Evolutionary conservation across 2,113 vertebrate species (phyloP).

Genomic region (Pogonocichla stellata): DNA sequence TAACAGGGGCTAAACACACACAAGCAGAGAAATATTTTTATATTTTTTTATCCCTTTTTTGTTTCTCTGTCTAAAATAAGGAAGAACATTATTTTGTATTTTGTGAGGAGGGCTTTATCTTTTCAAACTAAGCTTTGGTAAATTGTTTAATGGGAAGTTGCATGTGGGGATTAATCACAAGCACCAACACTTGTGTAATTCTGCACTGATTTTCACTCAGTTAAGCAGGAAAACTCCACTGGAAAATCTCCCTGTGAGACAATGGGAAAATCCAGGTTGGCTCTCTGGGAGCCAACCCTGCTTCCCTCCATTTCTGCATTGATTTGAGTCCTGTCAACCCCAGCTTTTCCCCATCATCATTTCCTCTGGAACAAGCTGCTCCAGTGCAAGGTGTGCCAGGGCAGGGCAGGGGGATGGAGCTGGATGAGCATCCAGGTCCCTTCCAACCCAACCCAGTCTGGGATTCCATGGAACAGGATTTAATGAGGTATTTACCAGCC

Average conservation of each 20-base stretch:
- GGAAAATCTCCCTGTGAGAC: neutral
- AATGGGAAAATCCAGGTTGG: neutral
- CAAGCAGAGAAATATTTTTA: neutral
- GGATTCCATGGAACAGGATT: neutral
- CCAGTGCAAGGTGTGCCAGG: neutral
- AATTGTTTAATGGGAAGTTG: neutral
- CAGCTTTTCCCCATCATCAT: neutral
- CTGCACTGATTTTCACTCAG: neutral
- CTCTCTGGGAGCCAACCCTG: neutral
- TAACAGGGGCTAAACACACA: neutral
- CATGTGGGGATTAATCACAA: accelerated
- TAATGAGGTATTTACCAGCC: neutral
- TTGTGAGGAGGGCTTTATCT: accelerated
- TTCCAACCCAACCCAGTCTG: neutral
- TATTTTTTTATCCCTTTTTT: neutral
- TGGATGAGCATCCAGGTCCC: neutral
- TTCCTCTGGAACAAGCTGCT: neutral
- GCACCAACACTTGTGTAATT: accelerated
- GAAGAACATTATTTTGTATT: neutral
- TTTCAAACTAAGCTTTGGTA: neutral
- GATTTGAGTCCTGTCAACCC: neutral
- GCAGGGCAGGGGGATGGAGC: neutral
- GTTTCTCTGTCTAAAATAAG: accelerated
- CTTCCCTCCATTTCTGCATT: neutral
- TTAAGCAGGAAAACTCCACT: neutral